Evolutionary conservation across 2,797 vertebrate species (phyloP).

Genomic region (Pangasius krempfi): DNA sequence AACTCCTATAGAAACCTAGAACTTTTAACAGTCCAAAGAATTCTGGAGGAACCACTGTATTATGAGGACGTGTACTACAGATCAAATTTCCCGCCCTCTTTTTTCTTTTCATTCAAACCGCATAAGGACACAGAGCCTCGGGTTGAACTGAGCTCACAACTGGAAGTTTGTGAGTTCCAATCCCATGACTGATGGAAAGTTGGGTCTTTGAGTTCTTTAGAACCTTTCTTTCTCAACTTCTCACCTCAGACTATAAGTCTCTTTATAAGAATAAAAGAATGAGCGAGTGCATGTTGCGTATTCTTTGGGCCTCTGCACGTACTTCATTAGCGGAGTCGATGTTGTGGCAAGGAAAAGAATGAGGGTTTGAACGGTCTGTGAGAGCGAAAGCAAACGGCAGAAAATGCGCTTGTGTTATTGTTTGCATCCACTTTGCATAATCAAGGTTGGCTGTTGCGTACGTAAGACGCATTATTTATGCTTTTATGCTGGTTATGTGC

Average conservation of each 20-base stretch:
- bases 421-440: constrained; percentile 22
- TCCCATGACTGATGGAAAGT: neutral
- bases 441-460: neutral
- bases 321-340: constrained; percentile 22
- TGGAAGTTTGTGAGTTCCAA: neutral
- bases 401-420: neutral
- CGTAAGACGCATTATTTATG: neutral
- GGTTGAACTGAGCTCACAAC: neutral
- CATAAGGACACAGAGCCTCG: neutral
- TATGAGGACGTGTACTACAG: neutral
- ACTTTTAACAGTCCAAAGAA: neutral
- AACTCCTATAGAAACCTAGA: neutral
- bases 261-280: neutral
- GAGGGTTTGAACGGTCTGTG: no score
- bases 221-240: neutral
- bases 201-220: neutral
- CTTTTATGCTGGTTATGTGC: neutral
- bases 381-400: neutral
- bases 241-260: neutral
- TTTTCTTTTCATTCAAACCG: neutral
- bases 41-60: neutral
- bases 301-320: neutral
- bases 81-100: neutral
- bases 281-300: neutral
- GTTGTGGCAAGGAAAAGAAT: constrained; percentile 21